A percentile compares a stretch with the other conserved stretches of the same genome.
phyloP scores from a whole-genome alignment of 2,888 invertebrate species.

The Brachyptera risi region DNA sequence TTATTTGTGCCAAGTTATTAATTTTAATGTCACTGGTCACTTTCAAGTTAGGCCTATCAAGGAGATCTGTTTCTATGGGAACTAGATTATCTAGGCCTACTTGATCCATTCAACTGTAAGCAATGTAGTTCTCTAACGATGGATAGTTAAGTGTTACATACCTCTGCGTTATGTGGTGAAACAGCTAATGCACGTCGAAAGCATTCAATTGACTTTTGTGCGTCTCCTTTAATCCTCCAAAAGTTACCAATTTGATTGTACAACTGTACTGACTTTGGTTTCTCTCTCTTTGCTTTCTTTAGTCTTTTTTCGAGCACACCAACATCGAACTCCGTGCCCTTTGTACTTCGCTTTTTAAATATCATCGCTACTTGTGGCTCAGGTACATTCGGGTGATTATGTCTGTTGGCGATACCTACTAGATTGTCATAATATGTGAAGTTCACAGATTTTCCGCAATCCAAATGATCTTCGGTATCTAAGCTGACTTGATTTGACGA shows the following conservation, averaged over 20 bases:
- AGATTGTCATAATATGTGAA: slow-evolving; percentile 86
- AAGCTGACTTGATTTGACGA: slow-evolving; percentile 16
- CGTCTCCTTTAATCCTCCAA: slow-evolving; percentile 86
- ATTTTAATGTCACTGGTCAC: too few relatives aligned
- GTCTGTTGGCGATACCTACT: slow-evolving; percentile 77
- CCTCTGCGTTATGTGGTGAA: slow-evolving; percentile 83
- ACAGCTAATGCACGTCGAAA: slow-evolving; percentile 81
- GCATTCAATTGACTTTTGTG: slow-evolving; percentile 82
- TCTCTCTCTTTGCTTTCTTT: slow-evolving; percentile 75
- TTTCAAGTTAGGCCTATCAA: too few relatives aligned
- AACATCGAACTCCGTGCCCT: slow-evolving; percentile 66
- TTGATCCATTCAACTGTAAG: too few relatives aligned
- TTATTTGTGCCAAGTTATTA: too few relatives aligned
- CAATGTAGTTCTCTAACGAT: too few relatives aligned
- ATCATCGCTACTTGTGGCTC: slow-evolving; percentile 78
- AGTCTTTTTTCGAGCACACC: slow-evolving; percentile 67
- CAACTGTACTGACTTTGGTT: slow-evolving; percentile 76
- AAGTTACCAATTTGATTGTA: slow-evolving; percentile 91
- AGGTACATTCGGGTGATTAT: slow-evolving; percentile 77
- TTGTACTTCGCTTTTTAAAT: slow-evolving; percentile 61
- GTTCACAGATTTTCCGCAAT: slow-evolving; percentile 82
- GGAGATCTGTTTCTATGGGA: too few relatives aligned
- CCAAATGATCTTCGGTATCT: slow-evolving; percentile 46
- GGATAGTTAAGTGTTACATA: slow-evolving; percentile 34
- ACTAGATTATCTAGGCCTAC: too few relatives aligned